phyloP scores from a whole-genome alignment of 2,888 invertebrate species.

The Apocheima hispidaria region DNA sequence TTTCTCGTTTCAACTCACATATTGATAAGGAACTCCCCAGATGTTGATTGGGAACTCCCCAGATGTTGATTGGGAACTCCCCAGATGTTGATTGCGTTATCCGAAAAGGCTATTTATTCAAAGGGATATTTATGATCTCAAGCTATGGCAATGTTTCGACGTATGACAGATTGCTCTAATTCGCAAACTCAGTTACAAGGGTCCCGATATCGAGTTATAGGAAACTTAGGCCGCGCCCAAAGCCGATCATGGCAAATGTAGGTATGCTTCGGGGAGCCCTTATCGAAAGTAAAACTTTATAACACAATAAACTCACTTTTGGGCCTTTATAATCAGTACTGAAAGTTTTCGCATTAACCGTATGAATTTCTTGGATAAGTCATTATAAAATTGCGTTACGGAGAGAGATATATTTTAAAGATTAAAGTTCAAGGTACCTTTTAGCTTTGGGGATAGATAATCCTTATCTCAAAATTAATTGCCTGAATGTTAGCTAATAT shows the following conservation, averaged over 20 bases:
- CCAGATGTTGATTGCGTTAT: slow-evolving; percentile 39
- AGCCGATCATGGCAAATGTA: slow-evolving; percentile 40
- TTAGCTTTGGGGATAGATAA: slow-evolving; percentile 14
- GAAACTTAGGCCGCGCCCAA: slow-evolving; percentile 57
- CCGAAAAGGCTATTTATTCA: slow-evolving; percentile 37
- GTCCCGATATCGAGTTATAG: slow-evolving; percentile 68
- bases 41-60: no score
- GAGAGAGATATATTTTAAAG: slow-evolving; percentile 12
- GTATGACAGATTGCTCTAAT: slow-evolving; percentile 67
- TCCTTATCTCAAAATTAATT: slow-evolving; percentile 19
- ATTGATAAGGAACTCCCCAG: no score
- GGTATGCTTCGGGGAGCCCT: slow-evolving; percentile 47
- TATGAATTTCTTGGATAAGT: slow-evolving; percentile 34
- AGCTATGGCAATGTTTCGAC: slow-evolving; percentile 53
- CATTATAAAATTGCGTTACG: slow-evolving; percentile 31
- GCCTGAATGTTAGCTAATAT: background rate
- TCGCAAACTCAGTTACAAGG: slow-evolving; percentile 70
- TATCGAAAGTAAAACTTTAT: slow-evolving; percentile 56
- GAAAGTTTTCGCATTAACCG: slow-evolving; percentile 46
- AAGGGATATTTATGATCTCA: slow-evolving; percentile 51
- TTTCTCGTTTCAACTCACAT: slow-evolving; percentile 38
- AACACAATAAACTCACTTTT: slow-evolving; percentile 60
- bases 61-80: slow-evolving; percentile 32
- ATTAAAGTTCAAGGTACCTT: slow-evolving; percentile 14
- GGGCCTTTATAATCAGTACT: slow-evolving; percentile 57